phyloP scores from a whole-genome alignment of 2,888 invertebrate species.

The Drosophila pegasa region DNA sequence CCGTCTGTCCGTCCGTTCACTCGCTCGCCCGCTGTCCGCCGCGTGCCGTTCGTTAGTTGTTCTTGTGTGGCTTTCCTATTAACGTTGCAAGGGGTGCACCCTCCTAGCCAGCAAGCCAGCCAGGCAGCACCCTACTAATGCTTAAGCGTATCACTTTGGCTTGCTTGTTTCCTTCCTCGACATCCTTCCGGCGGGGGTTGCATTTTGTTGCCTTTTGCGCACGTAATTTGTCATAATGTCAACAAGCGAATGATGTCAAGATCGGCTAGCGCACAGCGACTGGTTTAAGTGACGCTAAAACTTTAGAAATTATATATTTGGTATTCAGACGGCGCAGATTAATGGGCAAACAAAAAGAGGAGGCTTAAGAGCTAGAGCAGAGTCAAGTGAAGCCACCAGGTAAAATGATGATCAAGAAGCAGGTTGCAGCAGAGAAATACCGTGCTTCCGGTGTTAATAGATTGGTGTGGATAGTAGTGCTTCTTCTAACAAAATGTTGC shows the following conservation, averaged over 20 bases:
- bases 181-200: conserved; percentile 48
- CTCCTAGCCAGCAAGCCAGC: background rate
- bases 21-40: conserved; percentile 34
- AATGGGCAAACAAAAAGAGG: background rate
- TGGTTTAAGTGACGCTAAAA: conserved; percentile 7
- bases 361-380: background rate
- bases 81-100: conserved; percentile 32
- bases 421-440: background rate
- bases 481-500: too few species aligned
- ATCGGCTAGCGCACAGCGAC: conserved; percentile 25
- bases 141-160: conserved; percentile 72
- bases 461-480: too few species aligned
- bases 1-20: conserved; percentile 11
- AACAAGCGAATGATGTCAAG: conserved; percentile 61
- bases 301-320: conserved; percentile 12
- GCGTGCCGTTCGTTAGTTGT: conserved; percentile 78
- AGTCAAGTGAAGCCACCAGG: background rate
- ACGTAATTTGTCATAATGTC: conserved; percentile 79
- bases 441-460: background rate
- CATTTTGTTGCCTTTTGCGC: conserved; percentile 63
- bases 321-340: background rate
- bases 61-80: conserved; percentile 76
- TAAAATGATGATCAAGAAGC: background rate
- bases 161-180: conserved; percentile 66
- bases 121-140: conserved; percentile 21